These are phyloP conservation scores for Linnaemya vulpina DNA, from an alignment of 2,888 invertebrate species.

Conservation along the genomic window DNA sequence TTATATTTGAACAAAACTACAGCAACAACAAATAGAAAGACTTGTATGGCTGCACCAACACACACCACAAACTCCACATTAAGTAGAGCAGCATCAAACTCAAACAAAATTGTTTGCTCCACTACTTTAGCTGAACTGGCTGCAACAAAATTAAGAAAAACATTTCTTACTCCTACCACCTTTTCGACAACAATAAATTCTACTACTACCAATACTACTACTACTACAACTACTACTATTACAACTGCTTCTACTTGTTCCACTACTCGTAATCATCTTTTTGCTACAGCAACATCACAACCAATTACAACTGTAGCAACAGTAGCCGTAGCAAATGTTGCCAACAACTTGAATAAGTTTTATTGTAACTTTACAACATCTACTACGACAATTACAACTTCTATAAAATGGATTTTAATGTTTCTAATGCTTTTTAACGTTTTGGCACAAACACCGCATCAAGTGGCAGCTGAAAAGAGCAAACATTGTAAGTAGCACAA, in stretches of 20 bases:
- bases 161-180: constrained; percentile 33
- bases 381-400: constrained; percentile 68
- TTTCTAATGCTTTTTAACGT: constrained; percentile 80
- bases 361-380: constrained; percentile 61
- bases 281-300: constrained; percentile 23
- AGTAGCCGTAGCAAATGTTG: constrained; percentile 62
- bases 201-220: constrained; percentile 4
- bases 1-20: constrained; percentile 64
- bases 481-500: constrained; percentile 82
- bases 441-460: constrained; percentile 78
- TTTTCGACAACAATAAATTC: neutral
- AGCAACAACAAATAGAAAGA: constrained; percentile 67
- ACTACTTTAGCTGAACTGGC: constrained; percentile 4
- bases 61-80: constrained; percentile 11
- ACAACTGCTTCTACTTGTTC: neutral
- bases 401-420: constrained; percentile 81
- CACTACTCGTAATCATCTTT: neutral
- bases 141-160: constrained; percentile 39
- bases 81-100: constrained; percentile 34
- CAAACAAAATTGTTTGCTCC: constrained; percentile 2
- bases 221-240: neutral
- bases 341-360: constrained; percentile 67
- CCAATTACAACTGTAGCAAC: constrained; percentile 42
- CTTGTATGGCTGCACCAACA: constrained; percentile 33
- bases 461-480: constrained; percentile 82